Evolutionary conservation across 2,113 vertebrate genomes (phyloP).

Genomic region (Haemorhous mexicanus): DNA sequence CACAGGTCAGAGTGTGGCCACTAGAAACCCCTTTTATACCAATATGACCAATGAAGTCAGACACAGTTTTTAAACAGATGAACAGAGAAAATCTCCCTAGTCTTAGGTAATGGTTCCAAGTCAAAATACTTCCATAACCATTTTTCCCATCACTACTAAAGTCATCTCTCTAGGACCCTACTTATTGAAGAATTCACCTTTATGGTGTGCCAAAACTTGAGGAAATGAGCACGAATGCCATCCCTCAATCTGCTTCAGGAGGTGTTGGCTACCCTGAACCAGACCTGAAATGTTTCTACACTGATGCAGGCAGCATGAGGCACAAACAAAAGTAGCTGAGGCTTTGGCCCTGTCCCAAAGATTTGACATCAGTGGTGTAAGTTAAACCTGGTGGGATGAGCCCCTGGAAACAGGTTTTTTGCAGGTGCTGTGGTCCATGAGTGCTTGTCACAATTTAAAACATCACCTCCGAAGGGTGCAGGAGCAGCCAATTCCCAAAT

Average conservation of each 20-base stretch:
- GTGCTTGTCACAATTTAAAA: not conserved
- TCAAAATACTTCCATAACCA: not conserved
- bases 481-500: not conserved
- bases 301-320: not conserved
- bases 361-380: not conserved
- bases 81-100: not conserved
- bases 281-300: not conserved
- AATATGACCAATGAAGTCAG: not conserved
- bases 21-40: not conserved
- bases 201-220: not conserved
- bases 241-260: not conserved
- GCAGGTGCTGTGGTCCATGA: not conserved
- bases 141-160: not conserved
- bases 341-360: not conserved
- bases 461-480: not conserved
- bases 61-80: not conserved
- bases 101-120: not conserved
- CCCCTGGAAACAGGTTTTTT: not conserved
- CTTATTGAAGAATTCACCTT: fast-evolving
- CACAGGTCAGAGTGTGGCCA: not conserved
- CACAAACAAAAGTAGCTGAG: not conserved
- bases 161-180: not conserved
- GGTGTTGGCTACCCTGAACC: not conserved
- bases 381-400: not conserved
- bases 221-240: not conserved